Conservation (phyloP, 2,113 vertebrate genomes). For the Phocoena sinus region DNA sequence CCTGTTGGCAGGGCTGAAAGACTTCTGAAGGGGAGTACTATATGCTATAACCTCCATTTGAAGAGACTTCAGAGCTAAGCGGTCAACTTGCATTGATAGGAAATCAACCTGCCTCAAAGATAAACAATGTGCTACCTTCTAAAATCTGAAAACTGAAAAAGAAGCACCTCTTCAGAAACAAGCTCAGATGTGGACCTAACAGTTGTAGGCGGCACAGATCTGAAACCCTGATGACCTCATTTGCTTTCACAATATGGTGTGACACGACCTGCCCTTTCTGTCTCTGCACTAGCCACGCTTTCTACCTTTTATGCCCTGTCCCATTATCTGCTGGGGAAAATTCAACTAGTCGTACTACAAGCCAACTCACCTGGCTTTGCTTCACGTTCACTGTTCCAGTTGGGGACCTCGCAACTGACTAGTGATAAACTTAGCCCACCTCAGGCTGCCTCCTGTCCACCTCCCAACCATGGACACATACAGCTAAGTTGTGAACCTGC, state of each 20-base stretch:
- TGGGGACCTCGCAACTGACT: background rate
- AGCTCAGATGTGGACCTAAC: background rate
- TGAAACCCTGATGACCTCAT: background rate
- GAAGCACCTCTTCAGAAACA: background rate
- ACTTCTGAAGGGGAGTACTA: background rate
- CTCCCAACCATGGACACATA: background rate
- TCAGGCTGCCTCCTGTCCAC: background rate
- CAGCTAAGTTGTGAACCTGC: background rate
- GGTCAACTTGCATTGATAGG: background rate
- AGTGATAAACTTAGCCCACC: background rate
- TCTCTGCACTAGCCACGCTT: background rate
- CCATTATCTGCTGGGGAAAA: background rate
- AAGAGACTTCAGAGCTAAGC: background rate
- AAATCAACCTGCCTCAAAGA: background rate
- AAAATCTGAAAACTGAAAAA: background rate
- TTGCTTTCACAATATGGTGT: background rate
- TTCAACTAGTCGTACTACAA: rapidly evolving
- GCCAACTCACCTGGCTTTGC: background rate
- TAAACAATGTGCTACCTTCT: background rate
- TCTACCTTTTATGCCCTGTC: background rate
- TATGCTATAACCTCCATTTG: background rate
- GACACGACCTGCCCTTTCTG: background rate
- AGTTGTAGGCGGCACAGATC: background rate
- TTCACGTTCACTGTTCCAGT: background rate
- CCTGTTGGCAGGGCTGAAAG: background rate